Evolutionary conservation across 2,888 invertebrate species (phyloP), one percentile per base, ranked within the genome.

Genomic region (Metopia argyrocephala): DNA sequence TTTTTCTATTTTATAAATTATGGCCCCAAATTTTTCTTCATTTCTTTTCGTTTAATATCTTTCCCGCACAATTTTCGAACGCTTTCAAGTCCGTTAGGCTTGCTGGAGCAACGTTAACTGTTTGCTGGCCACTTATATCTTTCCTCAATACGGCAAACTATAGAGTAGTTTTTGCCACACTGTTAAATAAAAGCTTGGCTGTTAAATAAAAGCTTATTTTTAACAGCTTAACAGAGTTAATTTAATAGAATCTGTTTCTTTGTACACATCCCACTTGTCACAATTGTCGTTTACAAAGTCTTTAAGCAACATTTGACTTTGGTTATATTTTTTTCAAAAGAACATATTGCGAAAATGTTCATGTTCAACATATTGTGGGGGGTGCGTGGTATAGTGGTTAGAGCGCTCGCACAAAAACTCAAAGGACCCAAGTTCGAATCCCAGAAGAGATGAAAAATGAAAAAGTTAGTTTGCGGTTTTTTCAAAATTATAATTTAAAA

Each of bases 71-170:
- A 27, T 27, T 9, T 50, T 2, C 6, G 9, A 28, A 1, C 50
- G 31, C 38, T 54, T 4, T 7, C 7, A 45, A 45, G 28, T 28
- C 71, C 62, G 56, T 23, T 45, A 48, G 45, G 65, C 59, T 69
- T 25, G 31, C 27, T 59, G 54, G 31, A 56, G 74, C 28, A 65
- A 79, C 65, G 62, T 69, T 73, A 82, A 84, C 82, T 81, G 62
- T 69, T 78, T 54, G 50, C 38, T 62, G 12, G 2, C n/a, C 31
- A 54, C 46, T 25, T 1, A 15, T 57, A 6, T 54, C 54, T 23
- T 18, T 18, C 0, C n/a, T 65, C 50, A 23, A 46, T 38, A 38
- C 12, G 9, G 12, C 15, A 15, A 4, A 12, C 15, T 15, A 7
- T 64, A 23, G 12, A 56, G 45, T 27, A 45, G 50, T 45, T 69